These are phyloP conservation scores for Caenorhabditis afra DNA, from an alignment of 2,888 invertebrate genomes.

Conservation along the genomic window DNA sequence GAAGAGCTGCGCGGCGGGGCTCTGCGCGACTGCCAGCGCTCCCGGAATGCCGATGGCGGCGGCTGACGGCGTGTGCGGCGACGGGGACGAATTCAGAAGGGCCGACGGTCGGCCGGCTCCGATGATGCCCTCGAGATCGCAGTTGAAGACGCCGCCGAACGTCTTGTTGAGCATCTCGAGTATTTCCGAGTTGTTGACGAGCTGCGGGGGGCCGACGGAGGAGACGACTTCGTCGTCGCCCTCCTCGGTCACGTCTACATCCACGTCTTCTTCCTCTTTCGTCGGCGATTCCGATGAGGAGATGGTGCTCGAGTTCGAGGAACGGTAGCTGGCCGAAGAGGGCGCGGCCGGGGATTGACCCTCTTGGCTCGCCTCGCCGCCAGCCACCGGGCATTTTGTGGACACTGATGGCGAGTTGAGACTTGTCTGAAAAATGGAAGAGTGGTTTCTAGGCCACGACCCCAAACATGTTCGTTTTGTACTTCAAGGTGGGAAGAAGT, in stretches of 20 bases:
- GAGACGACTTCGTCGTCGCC: slow-evolving; percentile 7
- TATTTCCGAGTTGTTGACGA: slow-evolving; percentile 38
- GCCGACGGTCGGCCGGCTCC: slow-evolving; percentile 12
- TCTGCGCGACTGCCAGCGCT: slow-evolving; percentile 78
- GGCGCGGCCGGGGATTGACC: slow-evolving; percentile 68
- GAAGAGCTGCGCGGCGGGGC: slow-evolving; percentile 77
- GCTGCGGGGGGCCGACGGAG: not conserved
- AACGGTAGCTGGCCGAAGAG: slow-evolving; percentile 63
- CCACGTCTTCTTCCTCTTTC: slow-evolving; percentile 50
- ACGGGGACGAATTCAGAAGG: slow-evolving; percentile 31
- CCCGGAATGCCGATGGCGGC: slow-evolving; percentile 69
- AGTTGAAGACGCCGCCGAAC: slow-evolving; percentile 41
- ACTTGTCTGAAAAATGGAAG: slow-evolving; percentile 37
- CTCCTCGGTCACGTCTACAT: slow-evolving; percentile 12
- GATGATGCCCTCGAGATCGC: slow-evolving; percentile 35
- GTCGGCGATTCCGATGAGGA: slow-evolving; percentile 51
- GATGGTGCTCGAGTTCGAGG: slow-evolving; percentile 55
- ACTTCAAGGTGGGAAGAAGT: too few relatives aligned
- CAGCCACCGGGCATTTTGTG: slow-evolving; percentile 13
- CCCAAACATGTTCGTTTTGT: too few relatives aligned
- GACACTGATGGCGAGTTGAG: slow-evolving; percentile 43
- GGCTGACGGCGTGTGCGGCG: slow-evolving; percentile 44
- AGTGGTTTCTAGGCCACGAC: too few relatives aligned
- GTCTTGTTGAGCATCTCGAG: slow-evolving; percentile 46
- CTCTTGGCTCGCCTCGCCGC: slow-evolving; percentile 62